Base-by-base conservation (phyloP, 1,140 invertebrate species). In the Pogonognathellus flavescens region DNA sequence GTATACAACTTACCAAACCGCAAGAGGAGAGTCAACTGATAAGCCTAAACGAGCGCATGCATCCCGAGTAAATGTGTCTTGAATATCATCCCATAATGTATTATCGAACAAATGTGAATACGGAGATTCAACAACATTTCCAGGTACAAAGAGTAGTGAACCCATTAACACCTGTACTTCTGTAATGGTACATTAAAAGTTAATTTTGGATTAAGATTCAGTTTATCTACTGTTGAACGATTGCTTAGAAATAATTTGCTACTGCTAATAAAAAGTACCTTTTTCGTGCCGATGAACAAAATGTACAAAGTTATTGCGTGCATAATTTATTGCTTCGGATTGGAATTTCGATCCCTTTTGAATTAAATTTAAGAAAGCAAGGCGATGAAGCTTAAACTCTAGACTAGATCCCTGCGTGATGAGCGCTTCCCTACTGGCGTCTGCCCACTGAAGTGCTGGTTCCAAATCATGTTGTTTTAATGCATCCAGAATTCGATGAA, bases 31-130 rank as follows among this genome's bases (percentile, higher is more conserved):
- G 89, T 98, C 96, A 88, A 98, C 95, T 91, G 95, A 95, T 89
- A 98, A 93, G 84, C 97, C 96, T 86, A 99, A 92, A 52, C 98
- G 91, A 60, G 95, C 93, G 91, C 98, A 99, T 20, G 98, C 96
- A 92, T 99, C 97, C 89, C 95, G 93, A 7, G 96, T 94, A 90
- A 99, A 99, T 88, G 97, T 93, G 90, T 99, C 97, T 90, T 93
- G 94, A n/a, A 96, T 94, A 89, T 95, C 95, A 8, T 94, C 92
- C 96, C 96, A 97, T 89, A 95, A 93, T 70, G 94, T 94, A 16
- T 94, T 93, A 89, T 95, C 94, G 10, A 97, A 91, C 80, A 97
- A 92, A 89, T 94, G 93, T 88, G 93, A 93, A 89, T 98, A 98
- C 0, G 96, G 96, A 31, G 96, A 97, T 55, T 93, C 93, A 83